Evolutionary conservation across 2,797 vertebrate species (phyloP), one percentile per base, ranked within the genome.

Genomic region (Acrocephalus scirpaceus): DNA sequence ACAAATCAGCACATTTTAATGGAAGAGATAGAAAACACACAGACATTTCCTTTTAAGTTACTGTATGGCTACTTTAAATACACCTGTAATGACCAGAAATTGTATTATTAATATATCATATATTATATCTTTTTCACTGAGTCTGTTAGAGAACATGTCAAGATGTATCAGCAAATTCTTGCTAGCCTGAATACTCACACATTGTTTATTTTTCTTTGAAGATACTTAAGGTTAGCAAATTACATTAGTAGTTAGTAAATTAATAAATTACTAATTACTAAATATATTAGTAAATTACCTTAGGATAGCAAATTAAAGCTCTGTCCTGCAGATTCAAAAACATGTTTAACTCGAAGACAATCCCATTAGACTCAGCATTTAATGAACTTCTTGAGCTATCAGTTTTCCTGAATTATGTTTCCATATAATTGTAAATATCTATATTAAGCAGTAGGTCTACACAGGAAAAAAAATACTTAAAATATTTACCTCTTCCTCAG

Each of bases 401-500:
- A 44, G 11, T 75, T 94, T 86, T 70, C 51, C 53, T 76, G 48
- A 75, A 34, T 76, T 76, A 67, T 76, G 19, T 74, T 94, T 66
- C 60, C 8, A 29, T 66, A 11, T 56, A 84, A 60, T 57, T 72
- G 23, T 75, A 61, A 88, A 56, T 60, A 21, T 72, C 30, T 70
- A 7, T 70, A 50, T 65, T 77, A 79, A 82, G 22, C 23, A 93
- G n/a, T 75, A 86, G 40, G n/a, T 82, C 34, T 77, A 17, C 51
- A 50, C 10, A 16, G 58, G 26, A 16, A 54, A 38, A 70, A 79
- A 47, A 16, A 47, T 2, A 4, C 1, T 25, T 60, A n/a, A 71
- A 65, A 16, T 6, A 98, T 98, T 97, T 97, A 99, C 99, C 96
- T 98, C 98, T 97, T 99, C 98, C 77, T 99, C 97, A 91, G 98